phyloP scores from a whole-genome alignment of 2,888 invertebrate genomes.

The Eristalis arbustorum region DNA sequence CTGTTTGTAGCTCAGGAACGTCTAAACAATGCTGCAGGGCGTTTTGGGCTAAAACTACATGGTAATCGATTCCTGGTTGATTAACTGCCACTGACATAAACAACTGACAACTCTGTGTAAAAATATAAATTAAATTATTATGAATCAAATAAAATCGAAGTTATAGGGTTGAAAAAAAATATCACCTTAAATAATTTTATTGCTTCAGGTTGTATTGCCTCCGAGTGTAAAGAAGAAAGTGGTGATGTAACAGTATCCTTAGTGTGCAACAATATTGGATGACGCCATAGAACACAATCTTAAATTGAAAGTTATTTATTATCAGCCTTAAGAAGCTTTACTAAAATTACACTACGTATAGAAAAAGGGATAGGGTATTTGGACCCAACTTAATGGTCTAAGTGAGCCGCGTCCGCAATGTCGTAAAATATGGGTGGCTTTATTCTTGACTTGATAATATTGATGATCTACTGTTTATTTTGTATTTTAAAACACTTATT shows the following conservation, averaged over 20 bases:
- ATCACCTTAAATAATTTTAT: constrained; percentile 95
- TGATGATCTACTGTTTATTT: no score
- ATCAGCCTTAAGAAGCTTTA: no score
- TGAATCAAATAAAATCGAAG: neutral
- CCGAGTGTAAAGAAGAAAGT: constrained; percentile 93
- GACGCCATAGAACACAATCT: constrained; percentile 96
- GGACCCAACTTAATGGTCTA: no score
- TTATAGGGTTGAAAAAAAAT: neutral
- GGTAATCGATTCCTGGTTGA: constrained; percentile 97
- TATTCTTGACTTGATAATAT: no score
- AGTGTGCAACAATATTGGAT: constrained; percentile 93
- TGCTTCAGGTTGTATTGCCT: constrained; percentile 93
- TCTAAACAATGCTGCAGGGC: constrained; percentile 95
- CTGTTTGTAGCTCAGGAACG: constrained; percentile 93
- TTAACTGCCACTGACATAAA: constrained; percentile 98
- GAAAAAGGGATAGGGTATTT: no score
- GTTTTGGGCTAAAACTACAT: constrained; percentile 97
- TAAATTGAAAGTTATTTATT: neutral
- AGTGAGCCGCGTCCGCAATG: no score
- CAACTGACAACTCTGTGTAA: constrained; percentile 91
- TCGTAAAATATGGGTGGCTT: no score
- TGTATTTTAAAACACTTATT: no score
- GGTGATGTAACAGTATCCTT: constrained; percentile 95
- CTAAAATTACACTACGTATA: no score
- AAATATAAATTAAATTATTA: neutral